These are phyloP conservation scores for Drosophila atroscutellata DNA, from an alignment of 2,888 invertebrate genomes.

Conservation along the genomic window DNA sequence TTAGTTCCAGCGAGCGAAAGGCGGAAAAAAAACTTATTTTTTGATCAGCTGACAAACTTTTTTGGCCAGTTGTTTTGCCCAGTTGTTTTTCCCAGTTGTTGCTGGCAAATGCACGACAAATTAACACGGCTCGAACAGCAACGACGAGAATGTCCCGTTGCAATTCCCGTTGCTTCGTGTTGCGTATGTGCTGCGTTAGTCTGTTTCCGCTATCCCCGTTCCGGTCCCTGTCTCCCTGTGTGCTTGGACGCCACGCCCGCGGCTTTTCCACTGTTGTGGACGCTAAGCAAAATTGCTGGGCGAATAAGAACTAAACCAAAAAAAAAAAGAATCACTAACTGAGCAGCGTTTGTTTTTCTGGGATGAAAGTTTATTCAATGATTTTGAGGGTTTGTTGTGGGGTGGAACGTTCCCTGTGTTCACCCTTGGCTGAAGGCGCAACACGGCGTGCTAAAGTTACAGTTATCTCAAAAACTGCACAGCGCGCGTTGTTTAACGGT, in stretches of 20 bases:
- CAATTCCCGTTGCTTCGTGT: conserved; percentile 19
- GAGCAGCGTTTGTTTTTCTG: conserved; percentile 48
- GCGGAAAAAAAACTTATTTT: not conserved
- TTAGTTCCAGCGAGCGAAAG: not conserved
- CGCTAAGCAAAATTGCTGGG: conserved; percentile 46
- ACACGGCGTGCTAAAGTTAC: conserved; percentile 57
- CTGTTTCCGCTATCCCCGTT: conserved; percentile 5
- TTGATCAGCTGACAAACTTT: conserved; percentile 30
- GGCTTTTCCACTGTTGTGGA: conserved; percentile 42
- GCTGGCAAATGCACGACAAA: conserved; percentile 69
- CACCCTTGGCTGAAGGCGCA: conserved; percentile 52
- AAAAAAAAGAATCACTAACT: conserved; percentile 36
- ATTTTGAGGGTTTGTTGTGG: conserved; percentile 25
- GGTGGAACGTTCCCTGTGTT: conserved; percentile 16
- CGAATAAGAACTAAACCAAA: conserved; percentile 65
- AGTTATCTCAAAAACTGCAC: conserved; percentile 28
- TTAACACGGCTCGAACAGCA: conserved; percentile 56
- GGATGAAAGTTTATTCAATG: conserved; percentile 46
- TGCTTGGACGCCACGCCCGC: conserved; percentile 52
- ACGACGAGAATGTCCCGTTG: conserved; percentile 43
- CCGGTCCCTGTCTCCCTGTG: conserved; percentile 6
- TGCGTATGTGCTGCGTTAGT: conserved; percentile 8
- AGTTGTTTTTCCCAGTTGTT: conserved; percentile 27
- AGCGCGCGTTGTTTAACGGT: conserved; percentile 8
- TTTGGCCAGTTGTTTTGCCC: conserved; percentile 19